Evolutionary conservation across 1,140 invertebrate species (phyloP).

Genomic region (Lordiphosa mommai): DNA sequence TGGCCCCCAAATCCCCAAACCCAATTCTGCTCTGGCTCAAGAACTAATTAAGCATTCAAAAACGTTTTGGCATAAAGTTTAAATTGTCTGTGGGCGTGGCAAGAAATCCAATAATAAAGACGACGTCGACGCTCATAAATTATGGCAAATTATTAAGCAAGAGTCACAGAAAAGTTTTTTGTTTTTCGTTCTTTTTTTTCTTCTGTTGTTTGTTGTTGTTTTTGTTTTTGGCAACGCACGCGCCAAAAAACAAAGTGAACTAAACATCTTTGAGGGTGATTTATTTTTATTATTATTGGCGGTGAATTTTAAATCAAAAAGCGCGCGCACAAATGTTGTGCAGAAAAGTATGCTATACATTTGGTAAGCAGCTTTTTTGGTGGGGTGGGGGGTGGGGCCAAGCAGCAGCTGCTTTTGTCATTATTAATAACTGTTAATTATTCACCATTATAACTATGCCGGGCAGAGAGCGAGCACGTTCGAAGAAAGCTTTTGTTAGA

Average conservation of each 20-base stretch:
- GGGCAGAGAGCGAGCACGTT: conserved; percentile 30
- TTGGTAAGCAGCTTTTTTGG: conserved; percentile 43
- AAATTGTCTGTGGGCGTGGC: conserved; percentile 50
- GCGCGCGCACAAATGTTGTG: conserved; percentile 46
- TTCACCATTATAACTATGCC: conserved; percentile 72
- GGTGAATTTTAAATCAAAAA: conserved; percentile 75
- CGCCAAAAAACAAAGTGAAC: conserved; percentile 9
- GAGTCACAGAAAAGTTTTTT: conserved; percentile 55
- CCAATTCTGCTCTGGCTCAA: conserved; percentile 17
- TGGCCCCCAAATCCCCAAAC: conserved; percentile 16
- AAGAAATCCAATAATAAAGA: conserved; percentile 61
- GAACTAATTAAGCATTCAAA: conserved; percentile 72
- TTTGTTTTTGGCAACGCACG: conserved; percentile 2
- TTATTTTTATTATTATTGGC: conserved; percentile 77
- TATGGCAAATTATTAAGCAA: conserved; percentile 67
- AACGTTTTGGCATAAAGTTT: conserved; percentile 65
- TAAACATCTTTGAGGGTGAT: conserved; percentile 40
- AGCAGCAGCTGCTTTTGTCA: conserved; percentile 73
- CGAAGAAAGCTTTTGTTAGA: conserved; percentile 3
- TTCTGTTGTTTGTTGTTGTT: conserved; percentile 2
- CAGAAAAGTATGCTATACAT: conserved; percentile 51
- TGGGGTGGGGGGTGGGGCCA: neutral
- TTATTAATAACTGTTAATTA: conserved; percentile 79
- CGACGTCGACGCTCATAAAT: conserved; percentile 49
- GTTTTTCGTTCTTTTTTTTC: neutral